These are phyloP conservation scores for Drosophila asahinai DNA, from an alignment of 1,140 invertebrate genomes.

Conservation along the genomic window DNA sequence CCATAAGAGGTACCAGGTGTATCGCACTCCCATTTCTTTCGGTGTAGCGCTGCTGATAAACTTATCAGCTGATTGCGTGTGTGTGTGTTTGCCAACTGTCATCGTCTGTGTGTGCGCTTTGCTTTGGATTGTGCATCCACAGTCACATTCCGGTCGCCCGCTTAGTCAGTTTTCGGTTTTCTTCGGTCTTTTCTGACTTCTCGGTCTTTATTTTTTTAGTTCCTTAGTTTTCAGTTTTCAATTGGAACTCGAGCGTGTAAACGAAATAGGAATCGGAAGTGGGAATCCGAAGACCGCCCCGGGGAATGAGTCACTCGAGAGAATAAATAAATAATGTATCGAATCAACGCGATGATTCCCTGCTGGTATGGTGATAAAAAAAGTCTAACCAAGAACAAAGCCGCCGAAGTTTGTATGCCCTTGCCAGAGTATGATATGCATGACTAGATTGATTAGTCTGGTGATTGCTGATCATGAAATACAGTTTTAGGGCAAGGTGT, in stretches of 20 bases:
- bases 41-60: slow-evolving; percentile 59
- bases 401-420: not conserved
- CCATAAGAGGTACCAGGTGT: not conserved
- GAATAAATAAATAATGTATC: slow-evolving; percentile 51
- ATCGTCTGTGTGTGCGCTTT: slow-evolving; percentile 6
- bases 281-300: slow-evolving; percentile 1
- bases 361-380: slow-evolving; percentile 55
- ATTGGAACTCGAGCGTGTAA: slow-evolving; percentile 35
- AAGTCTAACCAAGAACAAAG: not conserved
- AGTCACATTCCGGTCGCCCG: slow-evolving; percentile 45
- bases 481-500: too few species aligned
- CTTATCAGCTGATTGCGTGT: slow-evolving; percentile 61
- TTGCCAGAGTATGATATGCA: not conserved
- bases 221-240: slow-evolving; percentile 8
- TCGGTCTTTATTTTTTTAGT: not conserved
- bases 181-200: slow-evolving; percentile 5
- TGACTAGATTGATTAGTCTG: not conserved
- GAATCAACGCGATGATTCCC: slow-evolving; percentile 69
- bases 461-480: not conserved
- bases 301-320: slow-evolving; percentile 62
- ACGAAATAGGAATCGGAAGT: slow-evolving; percentile 9
- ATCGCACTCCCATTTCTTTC: not conserved
- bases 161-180: slow-evolving; percentile 51
- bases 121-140: slow-evolving; percentile 45
- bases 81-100: slow-evolving; percentile 28